Evolutionary conservation across 2,113 vertebrate species (phyloP).

Genomic region (Colius striatus): DNA sequence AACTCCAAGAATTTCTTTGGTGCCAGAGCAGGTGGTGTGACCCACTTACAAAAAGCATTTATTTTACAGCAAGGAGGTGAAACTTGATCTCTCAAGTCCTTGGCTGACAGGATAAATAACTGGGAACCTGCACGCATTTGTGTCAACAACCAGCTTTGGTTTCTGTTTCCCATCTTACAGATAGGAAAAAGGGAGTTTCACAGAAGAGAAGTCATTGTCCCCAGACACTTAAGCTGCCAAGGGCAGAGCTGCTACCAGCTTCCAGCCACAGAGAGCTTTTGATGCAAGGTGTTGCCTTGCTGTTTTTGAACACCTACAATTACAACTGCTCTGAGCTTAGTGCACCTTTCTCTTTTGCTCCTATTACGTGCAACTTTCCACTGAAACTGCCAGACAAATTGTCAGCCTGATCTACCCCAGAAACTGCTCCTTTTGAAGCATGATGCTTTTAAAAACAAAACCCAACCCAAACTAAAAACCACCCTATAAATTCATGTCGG

Average conservation of each 20-base stretch:
- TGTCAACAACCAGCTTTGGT: background rate
- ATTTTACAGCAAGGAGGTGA: background rate
- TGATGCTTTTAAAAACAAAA: background rate
- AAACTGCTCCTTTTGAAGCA: background rate
- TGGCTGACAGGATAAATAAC: background rate
- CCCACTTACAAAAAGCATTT: background rate
- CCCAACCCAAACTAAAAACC: background rate
- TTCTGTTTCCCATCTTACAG: background rate
- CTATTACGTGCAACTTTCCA: background rate
- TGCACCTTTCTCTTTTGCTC: background rate
- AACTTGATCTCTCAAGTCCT: background rate
- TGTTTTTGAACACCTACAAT: background rate
- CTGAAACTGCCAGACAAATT: background rate
- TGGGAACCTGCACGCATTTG: rapidly evolving
- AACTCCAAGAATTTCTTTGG: background rate
- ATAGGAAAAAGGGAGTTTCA: background rate
- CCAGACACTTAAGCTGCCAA: background rate
- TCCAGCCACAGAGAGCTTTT: background rate
- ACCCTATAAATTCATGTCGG: background rate
- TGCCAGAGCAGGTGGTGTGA: background rate
- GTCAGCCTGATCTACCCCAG: background rate
- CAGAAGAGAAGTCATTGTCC: background rate
- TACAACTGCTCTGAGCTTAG: background rate
- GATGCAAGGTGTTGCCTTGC: background rate
- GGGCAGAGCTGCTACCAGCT: background rate